Evolutionary conservation across 2,888 invertebrate species (phyloP), one percentile per base, ranked within the genome.

Genomic region (Campaea margaritaria): DNA sequence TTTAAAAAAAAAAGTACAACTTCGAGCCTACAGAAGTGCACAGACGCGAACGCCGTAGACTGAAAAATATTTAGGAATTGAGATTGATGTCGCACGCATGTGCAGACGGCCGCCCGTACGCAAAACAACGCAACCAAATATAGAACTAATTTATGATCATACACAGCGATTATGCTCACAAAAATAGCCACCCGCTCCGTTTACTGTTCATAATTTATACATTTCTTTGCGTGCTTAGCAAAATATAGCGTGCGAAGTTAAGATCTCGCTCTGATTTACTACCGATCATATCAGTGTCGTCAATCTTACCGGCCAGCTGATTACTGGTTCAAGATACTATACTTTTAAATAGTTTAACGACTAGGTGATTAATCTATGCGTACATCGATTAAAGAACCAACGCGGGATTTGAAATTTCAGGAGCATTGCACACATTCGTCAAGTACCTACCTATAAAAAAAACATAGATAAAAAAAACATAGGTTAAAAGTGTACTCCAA

Each of bases 21-120:
- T 44, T 0, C 43, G 27, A 27, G 48, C 13, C 48, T 48, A 46
- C 58, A 47, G 15, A 5, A 43, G 43, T 16, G 34, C 53, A 62
- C 61, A 44, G 53, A 39, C 45, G 49, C 62, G 44, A 65, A 69
- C 70, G 69, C 71, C 74, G 79, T 86, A 89, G 88, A 90, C 90
- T 80, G 85, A 90, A 91, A 91, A 91, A 92, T 90, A 91, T 90
- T 90, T 86, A 82, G 87, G 89, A 90, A 91, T 90, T 91, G 89
- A 91, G 91, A 91, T 91, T 87, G 89, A 92, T 92, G 91, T 87
- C 82, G 85, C 89, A 87, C 91, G 91, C 91, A 91, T 90, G 91
- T 90, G 90, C 89, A 91, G 91, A 91, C 90, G 90, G 87, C 80
- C 86, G 89, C 78, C 85, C 84, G 88, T 89, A 89, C 85, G 91